Evolutionary conservation across 2,113 vertebrate species (phyloP), one percentile per base, ranked within the genome.

Genomic region (Sebastes schlegelii): DNA sequence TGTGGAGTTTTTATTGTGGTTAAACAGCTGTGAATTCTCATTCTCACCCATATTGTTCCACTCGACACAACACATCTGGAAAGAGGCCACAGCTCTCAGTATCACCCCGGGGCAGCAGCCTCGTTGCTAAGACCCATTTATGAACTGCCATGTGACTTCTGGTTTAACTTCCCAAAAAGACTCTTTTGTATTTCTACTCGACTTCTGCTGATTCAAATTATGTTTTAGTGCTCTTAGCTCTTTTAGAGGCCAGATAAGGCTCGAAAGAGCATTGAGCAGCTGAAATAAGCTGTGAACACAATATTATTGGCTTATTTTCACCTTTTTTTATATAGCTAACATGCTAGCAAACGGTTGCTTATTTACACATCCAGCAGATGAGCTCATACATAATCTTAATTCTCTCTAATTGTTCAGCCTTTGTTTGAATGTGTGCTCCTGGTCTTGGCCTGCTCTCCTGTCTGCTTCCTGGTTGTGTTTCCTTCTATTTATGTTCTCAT

Each of bases 401-500:
- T 7, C 1, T 10, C 2, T 19, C 3, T 69, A 8, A 69, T 23
- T 40, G 16, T n/a, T n/a, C 4, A 17, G 48, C 19, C 21, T 75
- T 65, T 57, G 10, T 23, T 58, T 72, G 8, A 67, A 61, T 23
- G 11, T 49, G 43, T n/a, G 16, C 51, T 43, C n/a, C 19, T n/a
- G 45, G 57, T 49, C 63, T 74, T 64, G 66, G 77, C 62, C 72
- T 1, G 2, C n/a, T 68, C 72, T 65, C 52, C 45, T n/a, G 19
- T 34, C n/a, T 8, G 16, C 71, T 23, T 88, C 61, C 69, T 80
- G 55, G 19, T 61, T 17, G 2, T 57, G 14, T 23, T 86, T 86
- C 55, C 73, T 51, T 62, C 60, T 83, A 21, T 84, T 89, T 43
- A 74, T 58, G 57, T 66, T 87, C 40, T 78, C 8, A 16, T 13